Conservation (phyloP, 2,888 invertebrate genomes). For the Drosophila diplacantha region DNA sequence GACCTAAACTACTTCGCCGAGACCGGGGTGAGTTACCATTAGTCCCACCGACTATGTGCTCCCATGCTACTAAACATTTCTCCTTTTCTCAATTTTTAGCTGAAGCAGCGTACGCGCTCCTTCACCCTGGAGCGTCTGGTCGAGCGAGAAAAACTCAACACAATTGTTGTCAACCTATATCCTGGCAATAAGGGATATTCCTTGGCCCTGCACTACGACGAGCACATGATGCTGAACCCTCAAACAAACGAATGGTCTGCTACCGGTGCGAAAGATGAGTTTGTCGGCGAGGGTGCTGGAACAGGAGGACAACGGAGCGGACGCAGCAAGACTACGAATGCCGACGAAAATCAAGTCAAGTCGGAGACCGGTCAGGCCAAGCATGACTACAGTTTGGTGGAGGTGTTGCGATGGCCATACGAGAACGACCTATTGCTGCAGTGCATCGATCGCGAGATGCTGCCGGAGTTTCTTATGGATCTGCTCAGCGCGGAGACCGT, state of each 20-base stretch:
- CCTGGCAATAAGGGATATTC: conserved; percentile 95
- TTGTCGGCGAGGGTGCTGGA: background rate
- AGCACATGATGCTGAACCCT: conserved; percentile 74
- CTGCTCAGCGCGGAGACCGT: conserved; percentile 87
- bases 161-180: conserved; percentile 92
- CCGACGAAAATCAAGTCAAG: conserved; percentile 27
- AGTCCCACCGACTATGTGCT: background rate
- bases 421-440: conserved; percentile 92
- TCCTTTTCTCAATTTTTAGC: conserved; percentile 53
- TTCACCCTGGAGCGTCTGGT: conserved; percentile 91
- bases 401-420: conserved; percentile 90
- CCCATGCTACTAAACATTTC: background rate
- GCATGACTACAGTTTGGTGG: conserved; percentile 83
- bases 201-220: conserved; percentile 76
- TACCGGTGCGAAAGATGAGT: conserved; percentile 18
- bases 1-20: conserved; percentile 76
- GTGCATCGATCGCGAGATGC: conserved; percentile 92
- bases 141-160: conserved; percentile 90
- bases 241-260: conserved; percentile 57
- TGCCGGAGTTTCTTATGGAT: conserved; percentile 92
- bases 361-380: conserved; percentile 12
- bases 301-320: conserved; percentile 27
- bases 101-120: conserved; percentile 79
- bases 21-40: conserved; percentile 71
- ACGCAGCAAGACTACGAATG: conserved; percentile 43